Conservation (phyloP, 92 coral and sea anemone species). For the Nematostella vectensis region DNA sequence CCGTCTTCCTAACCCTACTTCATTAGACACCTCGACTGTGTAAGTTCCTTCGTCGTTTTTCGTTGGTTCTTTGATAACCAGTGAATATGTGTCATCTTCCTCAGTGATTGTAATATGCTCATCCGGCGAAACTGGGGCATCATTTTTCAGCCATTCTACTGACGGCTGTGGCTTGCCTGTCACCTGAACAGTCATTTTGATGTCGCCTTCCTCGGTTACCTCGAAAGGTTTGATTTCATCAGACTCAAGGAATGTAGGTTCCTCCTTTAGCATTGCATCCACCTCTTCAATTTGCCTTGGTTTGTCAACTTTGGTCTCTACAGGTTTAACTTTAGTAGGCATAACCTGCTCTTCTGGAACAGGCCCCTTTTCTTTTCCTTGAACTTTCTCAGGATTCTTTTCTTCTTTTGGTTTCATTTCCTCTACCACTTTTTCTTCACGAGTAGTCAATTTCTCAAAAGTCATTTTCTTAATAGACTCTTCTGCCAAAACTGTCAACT, state of each 20-base stretch:
- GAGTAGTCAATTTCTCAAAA: not conserved
- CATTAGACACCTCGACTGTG: slow-evolving; percentile 46
- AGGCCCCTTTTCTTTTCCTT: slow-evolving; percentile 19
- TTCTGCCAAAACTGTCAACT: slow-evolving; percentile 4
- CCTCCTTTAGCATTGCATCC: slow-evolving; percentile 44
- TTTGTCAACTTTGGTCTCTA: not conserved
- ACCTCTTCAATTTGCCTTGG: slow-evolving; percentile 42
- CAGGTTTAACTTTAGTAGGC: no score
- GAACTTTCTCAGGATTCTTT: not conserved
- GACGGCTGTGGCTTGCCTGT: slow-evolving; percentile 53
- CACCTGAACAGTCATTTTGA: slow-evolving; percentile 35
- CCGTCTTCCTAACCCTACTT: slow-evolving; percentile 37
- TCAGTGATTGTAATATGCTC: slow-evolving; percentile 30
- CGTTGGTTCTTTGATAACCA: slow-evolving; percentile 26
- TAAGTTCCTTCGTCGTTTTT: slow-evolving; percentile 54
- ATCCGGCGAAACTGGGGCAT: slow-evolving; percentile 21
- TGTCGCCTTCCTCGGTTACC: slow-evolving; percentile 37
- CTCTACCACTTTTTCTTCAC: not conserved
- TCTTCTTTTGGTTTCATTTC: slow-evolving; percentile 8
- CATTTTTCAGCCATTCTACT: slow-evolving; percentile 54
- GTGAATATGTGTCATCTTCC: slow-evolving; percentile 27
- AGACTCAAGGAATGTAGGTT: no score
- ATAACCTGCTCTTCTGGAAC: not conserved
- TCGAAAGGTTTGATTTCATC: slow-evolving; percentile 43
- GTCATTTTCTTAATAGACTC: slow-evolving; percentile 3